Evolutionary conservation across 2,888 invertebrate genomes (phyloP), one percentile per base, ranked within the genome.

Genomic region (Clepsis dumicolana): DNA sequence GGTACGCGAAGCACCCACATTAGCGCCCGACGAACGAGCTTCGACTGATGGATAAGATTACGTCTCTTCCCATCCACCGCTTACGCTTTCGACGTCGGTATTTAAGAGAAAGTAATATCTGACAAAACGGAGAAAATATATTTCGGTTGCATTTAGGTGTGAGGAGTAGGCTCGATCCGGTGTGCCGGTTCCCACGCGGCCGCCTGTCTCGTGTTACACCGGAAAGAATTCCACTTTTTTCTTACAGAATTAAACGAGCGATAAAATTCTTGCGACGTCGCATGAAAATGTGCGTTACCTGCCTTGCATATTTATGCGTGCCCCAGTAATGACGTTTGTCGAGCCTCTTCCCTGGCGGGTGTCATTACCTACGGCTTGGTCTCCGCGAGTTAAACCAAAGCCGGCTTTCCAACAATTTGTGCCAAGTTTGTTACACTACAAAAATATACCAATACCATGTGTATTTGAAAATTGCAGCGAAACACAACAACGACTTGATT

Each of bases 221-320:
- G 80, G 87, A 87, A 86, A 87, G 89, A 89, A 89, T 85, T 87
- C 88, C 88, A 88, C 85, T 91, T 91, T 89, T 91, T 90, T 89
- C 89, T 88, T 85, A 87, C 86, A 88, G 89, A 93, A 93, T 93
- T 93, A 93, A 93, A 91, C 91, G 89, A 84, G 88, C 90, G 93
- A 93, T 93, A 93, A 93, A 92, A 93, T 93, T 93, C 93, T 89
- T 87, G 91, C 89, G 91, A 91, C 91, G 93, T 93, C 91, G 89
- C 93, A 91, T 92, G 92, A 92, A 93, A 93, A 93, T 93, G 92
- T 93, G 90, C 92, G 91, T 92, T 90, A 93, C 93, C 92, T 92
- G 93, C 86, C 93, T 90, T 93, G 93, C 93, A 93, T 93, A 93
- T 91, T 93, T 93, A 93, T 93, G 90, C 87, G 91, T 89, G 87